These are phyloP conservation scores for Lepidurus packardi DNA, from an alignment of 1,140 invertebrate genomes.

Conservation along the genomic window DNA sequence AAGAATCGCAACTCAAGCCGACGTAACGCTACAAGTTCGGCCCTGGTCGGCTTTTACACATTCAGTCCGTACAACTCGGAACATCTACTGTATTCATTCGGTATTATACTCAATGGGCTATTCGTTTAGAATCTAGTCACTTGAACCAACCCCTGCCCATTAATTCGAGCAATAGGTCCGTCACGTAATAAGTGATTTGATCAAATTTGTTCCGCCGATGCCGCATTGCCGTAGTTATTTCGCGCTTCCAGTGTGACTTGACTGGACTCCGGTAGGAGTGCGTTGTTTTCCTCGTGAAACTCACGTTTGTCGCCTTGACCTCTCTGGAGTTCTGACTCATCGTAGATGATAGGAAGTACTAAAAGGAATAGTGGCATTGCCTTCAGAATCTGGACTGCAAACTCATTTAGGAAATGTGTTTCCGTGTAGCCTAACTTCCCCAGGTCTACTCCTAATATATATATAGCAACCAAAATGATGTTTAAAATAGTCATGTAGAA, in stretches of 20 bases:
- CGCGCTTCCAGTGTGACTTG: background rate
- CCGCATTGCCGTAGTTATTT: background rate
- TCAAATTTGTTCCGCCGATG: background rate
- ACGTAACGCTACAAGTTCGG: too few relatives aligned
- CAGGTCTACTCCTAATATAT: background rate
- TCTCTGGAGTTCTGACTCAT: background rate
- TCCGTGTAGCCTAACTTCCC: background rate
- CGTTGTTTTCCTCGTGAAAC: background rate
- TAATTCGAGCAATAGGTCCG: background rate
- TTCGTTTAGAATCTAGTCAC: background rate
- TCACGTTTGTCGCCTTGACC: background rate
- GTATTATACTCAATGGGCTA: too few relatives aligned
- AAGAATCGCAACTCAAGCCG: too few relatives aligned
- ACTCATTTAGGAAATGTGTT: background rate
- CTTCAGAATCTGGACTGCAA: background rate
- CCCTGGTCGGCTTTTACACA: too few relatives aligned
- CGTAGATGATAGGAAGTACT: background rate
- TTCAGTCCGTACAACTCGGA: too few relatives aligned
- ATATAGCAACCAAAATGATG: background rate
- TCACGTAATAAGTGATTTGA: background rate
- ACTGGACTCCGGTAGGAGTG: background rate
- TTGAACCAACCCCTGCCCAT: background rate
- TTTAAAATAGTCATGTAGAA: background rate
- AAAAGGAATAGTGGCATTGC: background rate
- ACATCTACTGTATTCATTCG: too few relatives aligned